Evolutionary conservation across 2,888 invertebrate genomes (phyloP).

Genomic region (Meteorus colon): DNA sequence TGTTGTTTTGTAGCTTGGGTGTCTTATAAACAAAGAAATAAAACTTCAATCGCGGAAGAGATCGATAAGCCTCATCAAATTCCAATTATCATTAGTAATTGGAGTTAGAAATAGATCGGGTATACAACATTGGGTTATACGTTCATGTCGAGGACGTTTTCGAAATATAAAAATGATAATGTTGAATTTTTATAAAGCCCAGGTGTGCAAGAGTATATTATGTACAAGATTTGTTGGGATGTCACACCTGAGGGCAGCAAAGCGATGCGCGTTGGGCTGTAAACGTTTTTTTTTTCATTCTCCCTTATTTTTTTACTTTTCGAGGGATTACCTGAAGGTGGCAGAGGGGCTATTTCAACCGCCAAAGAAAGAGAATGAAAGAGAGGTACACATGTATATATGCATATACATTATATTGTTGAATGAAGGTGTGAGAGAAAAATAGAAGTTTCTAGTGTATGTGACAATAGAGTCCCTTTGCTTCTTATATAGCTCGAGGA

Average conservation of each 20-base stretch:
- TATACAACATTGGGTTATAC: neutral
- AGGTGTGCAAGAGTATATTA: conserved; percentile 11
- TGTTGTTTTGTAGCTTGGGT: too few species aligned
- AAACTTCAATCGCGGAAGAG: too few species aligned
- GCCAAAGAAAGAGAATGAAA: neutral
- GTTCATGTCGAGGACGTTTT: neutral
- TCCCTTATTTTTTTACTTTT: neutral
- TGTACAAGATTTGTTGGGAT: conserved; percentile 4
- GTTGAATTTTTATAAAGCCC: neutral
- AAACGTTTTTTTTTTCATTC: neutral
- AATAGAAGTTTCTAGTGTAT: neutral
- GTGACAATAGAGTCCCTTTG: conserved; percentile 36
- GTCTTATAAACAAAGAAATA: too few species aligned
- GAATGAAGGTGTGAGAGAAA: neutral
- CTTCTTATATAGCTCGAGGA: conserved; percentile 33
- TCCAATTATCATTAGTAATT: conserved; percentile 1
- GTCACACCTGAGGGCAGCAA: conserved; percentile 7
- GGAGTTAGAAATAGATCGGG: neutral
- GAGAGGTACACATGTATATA: neutral
- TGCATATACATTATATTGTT: neutral
- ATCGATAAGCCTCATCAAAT: too few species aligned
- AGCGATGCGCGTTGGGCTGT: neutral
- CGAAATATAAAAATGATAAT: neutral
- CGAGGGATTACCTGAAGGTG: neutral
- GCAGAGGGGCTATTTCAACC: neutral